Evolutionary conservation across 2,113 vertebrate species (phyloP).

Genomic region (Oostethus manadensis): DNA sequence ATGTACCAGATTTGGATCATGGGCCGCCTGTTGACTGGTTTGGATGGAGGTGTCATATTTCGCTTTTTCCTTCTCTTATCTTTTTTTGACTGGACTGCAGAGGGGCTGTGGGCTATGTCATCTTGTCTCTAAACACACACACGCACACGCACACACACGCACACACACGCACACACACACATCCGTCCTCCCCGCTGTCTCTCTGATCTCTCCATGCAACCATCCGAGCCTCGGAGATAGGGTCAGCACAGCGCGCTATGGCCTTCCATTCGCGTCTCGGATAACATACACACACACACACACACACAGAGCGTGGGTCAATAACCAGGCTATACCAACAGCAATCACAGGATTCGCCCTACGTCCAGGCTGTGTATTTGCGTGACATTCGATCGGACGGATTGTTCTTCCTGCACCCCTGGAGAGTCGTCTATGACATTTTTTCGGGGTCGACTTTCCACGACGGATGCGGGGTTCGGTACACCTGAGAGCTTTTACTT

Average conservation of each 20-base stretch:
- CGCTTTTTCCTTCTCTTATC: conserved; percentile 61
- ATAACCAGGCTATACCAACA: conserved; percentile 69
- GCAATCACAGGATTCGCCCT: conserved; percentile 61
- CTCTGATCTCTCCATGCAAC: conserved; percentile 70
- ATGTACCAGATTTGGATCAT: not conserved
- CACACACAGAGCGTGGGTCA: conserved; percentile 63
- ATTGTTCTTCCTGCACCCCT: conserved; percentile 60
- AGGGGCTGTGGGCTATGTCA: conserved; percentile 69
- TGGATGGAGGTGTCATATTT: not conserved
- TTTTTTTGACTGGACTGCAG: conserved; percentile 62
- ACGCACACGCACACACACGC: not conserved
- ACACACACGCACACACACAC: conserved; percentile 25
- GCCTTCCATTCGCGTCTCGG: conserved; percentile 55
- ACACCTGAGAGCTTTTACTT: too few relatives aligned
- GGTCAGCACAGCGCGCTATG: conserved; percentile 64
- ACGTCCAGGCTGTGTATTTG: conserved; percentile 55
- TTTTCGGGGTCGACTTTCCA: conserved; percentile 53
- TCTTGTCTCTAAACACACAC: conserved; percentile 39
- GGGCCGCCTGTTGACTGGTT: too few relatives aligned
- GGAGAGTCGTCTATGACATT: conserved; percentile 61
- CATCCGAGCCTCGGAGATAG: conserved; percentile 62
- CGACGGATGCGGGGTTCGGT: conserved; percentile 10
- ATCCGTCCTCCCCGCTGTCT: conserved; percentile 52
- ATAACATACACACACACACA: conserved; percentile 36
- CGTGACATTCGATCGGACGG: conserved; percentile 67